These are phyloP conservation scores for Idaea biselata DNA, from an alignment of 2,888 invertebrate genomes.

Conservation along the genomic window DNA sequence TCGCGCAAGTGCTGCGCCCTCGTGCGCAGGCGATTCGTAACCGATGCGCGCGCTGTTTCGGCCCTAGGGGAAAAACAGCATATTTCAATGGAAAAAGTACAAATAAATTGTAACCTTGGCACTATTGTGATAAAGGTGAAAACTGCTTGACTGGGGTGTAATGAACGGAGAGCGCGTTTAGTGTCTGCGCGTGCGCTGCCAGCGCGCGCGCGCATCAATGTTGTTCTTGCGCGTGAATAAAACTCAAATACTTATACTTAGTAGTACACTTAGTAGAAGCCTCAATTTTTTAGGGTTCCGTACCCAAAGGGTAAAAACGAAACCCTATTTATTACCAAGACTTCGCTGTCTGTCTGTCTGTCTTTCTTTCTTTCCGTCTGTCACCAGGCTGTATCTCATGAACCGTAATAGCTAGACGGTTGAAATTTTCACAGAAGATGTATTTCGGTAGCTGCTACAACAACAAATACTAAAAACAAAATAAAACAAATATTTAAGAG, in stretches of 20 bases:
- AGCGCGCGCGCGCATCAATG: conserved; percentile 10
- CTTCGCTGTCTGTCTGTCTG: no score
- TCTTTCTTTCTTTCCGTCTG: no score
- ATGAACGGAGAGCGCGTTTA: conserved; percentile 6
- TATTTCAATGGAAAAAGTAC: neutral
- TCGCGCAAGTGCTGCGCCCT: conserved; percentile 74
- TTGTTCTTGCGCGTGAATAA: neutral
- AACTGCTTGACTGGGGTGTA: conserved; percentile 5
- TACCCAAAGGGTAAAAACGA: no score
- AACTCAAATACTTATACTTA: no score
- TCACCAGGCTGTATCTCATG: no score
- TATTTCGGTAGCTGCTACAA: no score
- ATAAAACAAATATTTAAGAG: no score
- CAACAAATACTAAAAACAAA: no score
- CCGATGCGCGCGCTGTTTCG: conserved; percentile 56
- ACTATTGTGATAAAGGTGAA: neutral
- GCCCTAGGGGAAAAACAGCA: neutral
- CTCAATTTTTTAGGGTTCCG: neutral
- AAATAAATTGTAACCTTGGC: neutral
- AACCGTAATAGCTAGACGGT: no score
- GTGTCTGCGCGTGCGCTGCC: neutral
- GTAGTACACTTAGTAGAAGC: no score
- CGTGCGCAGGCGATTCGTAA: conserved; percentile 62
- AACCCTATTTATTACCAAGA: no score
- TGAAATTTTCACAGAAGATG: no score